Percentiles rank a stretch among this genome's conserved stretches.
These are phyloP conservation scores for Henicopernis longicauda DNA, from an alignment of 2,113 vertebrate species.

Conservation along the genomic window DNA sequence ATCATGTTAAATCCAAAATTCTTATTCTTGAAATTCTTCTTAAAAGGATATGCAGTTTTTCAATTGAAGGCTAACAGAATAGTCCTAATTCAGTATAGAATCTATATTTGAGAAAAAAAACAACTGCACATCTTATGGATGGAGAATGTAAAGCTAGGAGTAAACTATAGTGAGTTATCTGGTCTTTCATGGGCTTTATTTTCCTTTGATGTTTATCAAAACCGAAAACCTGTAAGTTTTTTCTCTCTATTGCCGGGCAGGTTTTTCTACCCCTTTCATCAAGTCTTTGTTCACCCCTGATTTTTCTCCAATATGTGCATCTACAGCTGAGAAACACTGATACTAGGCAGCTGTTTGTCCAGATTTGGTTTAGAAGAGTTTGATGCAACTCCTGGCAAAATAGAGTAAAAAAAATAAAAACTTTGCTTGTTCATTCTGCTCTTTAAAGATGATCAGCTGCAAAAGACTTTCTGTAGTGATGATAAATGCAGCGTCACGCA, in stretches of 20 bases:
- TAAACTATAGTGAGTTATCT: neutral
- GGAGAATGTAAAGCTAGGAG: neutral
- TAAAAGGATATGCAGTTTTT: neutral
- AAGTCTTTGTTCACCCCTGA: neutral
- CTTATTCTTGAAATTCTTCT: neutral
- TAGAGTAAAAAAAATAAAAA: neutral
- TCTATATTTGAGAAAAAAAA: neutral
- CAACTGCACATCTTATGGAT: neutral
- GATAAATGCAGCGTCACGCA: neutral
- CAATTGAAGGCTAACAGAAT: neutral
- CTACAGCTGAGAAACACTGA: neutral
- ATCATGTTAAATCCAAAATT: neutral
- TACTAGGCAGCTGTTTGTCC: neutral
- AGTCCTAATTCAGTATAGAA: neutral
- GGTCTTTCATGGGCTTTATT: neutral
- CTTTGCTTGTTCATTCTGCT: neutral
- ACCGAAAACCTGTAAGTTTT: neutral
- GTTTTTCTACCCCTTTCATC: neutral
- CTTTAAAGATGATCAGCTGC: neutral
- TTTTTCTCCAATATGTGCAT: neutral
- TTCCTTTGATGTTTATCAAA: neutral
- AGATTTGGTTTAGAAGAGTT: neutral
- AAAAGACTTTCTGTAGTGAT: neutral
- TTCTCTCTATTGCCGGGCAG: neutral
- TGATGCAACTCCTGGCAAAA: neutral